These are phyloP conservation scores for Staurois parvus DNA, from an alignment of 2,797 vertebrate genomes.

Conservation along the genomic window DNA sequence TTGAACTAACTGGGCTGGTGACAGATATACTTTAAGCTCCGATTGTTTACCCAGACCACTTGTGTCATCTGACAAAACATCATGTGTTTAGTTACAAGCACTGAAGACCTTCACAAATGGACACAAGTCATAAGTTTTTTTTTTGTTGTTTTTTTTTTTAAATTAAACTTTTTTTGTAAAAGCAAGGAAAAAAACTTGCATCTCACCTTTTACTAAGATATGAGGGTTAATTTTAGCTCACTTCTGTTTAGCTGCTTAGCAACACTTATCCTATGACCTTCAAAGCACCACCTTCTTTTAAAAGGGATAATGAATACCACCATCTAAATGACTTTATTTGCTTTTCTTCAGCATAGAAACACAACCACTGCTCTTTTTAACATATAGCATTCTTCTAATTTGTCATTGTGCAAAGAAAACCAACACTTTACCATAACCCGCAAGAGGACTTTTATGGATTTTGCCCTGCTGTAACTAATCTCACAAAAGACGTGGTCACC, in stretches of 20 bases:
- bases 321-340: conserved; percentile 71
- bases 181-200: conserved; percentile 59
- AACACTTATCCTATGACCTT: conserved; percentile 87
- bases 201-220: conserved; percentile 68
- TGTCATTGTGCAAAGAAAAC: neutral
- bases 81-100: neutral
- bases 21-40: neutral
- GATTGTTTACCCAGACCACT: neutral
- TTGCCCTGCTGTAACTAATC: neutral
- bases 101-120: conserved; percentile 32
- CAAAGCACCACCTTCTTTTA: conserved; percentile 83
- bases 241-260: conserved; percentile 86
- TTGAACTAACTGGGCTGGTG: no score
- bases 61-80: neutral
- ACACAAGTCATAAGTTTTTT: conserved; percentile 48
- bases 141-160: conserved; percentile 26
- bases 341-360: conserved; percentile 48
- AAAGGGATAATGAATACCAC: conserved; percentile 81
- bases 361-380: conserved; percentile 2
- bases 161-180: conserved; percentile 64
- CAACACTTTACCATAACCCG: no score
- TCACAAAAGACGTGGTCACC: neutral
- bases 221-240: conserved; percentile 83
- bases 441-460: neutral
- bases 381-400: neutral